Percentiles rank a stretch among this genome's conserved stretches.
Conservation (phyloP, 1,140 invertebrate species). For the Agrypnia vestita region DNA sequence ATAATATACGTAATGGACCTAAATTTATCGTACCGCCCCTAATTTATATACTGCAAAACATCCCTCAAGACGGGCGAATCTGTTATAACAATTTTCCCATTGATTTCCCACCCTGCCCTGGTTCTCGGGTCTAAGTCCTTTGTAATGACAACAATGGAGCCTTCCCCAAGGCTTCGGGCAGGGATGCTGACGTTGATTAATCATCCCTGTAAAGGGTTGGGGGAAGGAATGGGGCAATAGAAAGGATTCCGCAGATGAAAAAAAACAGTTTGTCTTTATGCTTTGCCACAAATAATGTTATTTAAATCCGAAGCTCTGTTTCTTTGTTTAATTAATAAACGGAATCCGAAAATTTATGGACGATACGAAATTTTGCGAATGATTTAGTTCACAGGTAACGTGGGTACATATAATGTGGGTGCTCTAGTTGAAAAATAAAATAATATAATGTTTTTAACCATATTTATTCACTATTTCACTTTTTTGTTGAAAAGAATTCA, state of each 20-base stretch:
- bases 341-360: too few relatives aligned
- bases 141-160: constrained; percentile 30
- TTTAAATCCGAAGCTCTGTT: too few relatives aligned
- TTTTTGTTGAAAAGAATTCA: too few relatives aligned
- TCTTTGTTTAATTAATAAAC: too few relatives aligned
- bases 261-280: constrained; percentile 25
- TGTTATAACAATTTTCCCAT: constrained; percentile 39
- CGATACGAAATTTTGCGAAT: too few relatives aligned
- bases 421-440: too few relatives aligned
- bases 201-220: constrained; percentile 13
- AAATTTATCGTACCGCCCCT: constrained; percentile 3
- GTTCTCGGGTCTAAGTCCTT: not conserved
- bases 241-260: constrained; percentile 35
- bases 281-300: constrained; percentile 5
- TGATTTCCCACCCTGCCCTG: constrained; percentile 3
- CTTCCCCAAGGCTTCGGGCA: not conserved
- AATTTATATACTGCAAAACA: constrained; percentile 36
- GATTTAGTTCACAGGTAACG: too few relatives aligned
- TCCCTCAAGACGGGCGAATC: constrained; percentile 9
- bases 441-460: too few relatives aligned
- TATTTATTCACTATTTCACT: too few relatives aligned
- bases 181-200: constrained; percentile 40
- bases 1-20: not conserved
- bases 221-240: not conserved
- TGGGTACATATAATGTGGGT: too few relatives aligned